A percentile compares a stretch with the other conserved stretches of the same genome.
These are phyloP conservation scores for Patiria miniata DNA, from an alignment of 35 echinoderm and acorn worm genomes.

Conservation along the genomic window DNA sequence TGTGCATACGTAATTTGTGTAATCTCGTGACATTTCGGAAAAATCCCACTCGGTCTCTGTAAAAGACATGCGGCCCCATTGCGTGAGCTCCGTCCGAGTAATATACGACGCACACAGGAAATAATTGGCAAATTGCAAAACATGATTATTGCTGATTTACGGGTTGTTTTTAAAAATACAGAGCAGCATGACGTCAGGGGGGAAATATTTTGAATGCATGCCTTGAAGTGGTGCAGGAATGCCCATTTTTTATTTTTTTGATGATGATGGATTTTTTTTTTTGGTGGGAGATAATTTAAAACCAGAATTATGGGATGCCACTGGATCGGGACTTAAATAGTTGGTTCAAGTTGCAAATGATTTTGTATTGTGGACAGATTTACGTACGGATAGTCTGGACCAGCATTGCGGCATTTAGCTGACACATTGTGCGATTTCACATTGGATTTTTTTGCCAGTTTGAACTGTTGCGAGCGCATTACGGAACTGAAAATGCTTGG, in stretches of 20 bases:
- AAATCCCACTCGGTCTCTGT: neutral
- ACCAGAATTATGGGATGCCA: slow-evolving; percentile 9
- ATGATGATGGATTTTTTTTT: neutral
- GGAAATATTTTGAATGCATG: slow-evolving; percentile 9
- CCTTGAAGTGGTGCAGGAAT: neutral
- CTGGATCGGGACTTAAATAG: slow-evolving; percentile 2
- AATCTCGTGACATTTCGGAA: neutral
- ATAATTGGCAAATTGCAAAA: slow-evolving; percentile 19
- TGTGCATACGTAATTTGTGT: neutral
- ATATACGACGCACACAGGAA: neutral
- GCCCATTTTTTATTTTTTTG: neutral
- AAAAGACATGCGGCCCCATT: neutral
- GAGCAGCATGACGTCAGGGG: slow-evolving; percentile 1
- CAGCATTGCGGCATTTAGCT: neutral
- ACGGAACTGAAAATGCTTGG: slow-evolving; percentile 25
- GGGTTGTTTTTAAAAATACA: neutral
- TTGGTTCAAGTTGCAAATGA: neutral
- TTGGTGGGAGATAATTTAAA: neutral
- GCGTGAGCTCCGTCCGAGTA: neutral
- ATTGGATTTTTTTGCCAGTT: too few species aligned
- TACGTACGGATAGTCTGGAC: neutral
- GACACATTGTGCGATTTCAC: too few species aligned
- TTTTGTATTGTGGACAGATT: neutral
- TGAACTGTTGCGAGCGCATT: neutral
- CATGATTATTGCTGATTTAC: slow-evolving; percentile 18